Percentiles rank a stretch among this genome's conserved stretches.
phyloP scores from a whole-genome alignment of 2,113 vertebrate species.

The Lichenostomus cassidix region DNA sequence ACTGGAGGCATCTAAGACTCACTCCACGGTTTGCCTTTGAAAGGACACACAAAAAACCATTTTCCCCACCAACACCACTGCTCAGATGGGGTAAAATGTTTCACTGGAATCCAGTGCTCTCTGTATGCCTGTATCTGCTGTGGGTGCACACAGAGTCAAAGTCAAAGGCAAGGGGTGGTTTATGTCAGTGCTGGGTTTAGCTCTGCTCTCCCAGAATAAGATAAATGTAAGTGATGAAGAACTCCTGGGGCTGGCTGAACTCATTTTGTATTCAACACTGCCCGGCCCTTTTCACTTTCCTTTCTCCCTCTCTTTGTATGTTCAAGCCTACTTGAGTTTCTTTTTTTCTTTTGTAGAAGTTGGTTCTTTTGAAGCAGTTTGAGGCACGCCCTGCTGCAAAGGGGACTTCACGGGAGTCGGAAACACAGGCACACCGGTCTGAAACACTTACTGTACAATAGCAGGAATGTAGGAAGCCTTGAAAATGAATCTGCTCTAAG shows the following conservation, averaged over 20 bases:
- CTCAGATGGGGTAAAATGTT: not conserved
- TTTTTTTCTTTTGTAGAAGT: conserved; percentile 88
- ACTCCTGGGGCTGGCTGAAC: conserved; percentile 80
- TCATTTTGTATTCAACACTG: conserved; percentile 84
- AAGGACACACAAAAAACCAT: not conserved
- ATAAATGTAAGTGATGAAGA: conserved; percentile 78
- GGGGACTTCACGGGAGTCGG: conserved; percentile 87
- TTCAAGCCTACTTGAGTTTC: conserved; percentile 90
- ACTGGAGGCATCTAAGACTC: not conserved
- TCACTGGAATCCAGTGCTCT: conserved; percentile 1
- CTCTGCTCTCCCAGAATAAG: conserved; percentile 71
- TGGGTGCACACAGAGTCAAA: conserved; percentile 55
- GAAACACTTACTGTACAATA: conserved; percentile 73
- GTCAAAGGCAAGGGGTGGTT: conserved; percentile 75
- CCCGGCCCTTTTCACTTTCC: conserved; percentile 75
- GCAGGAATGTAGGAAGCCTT: conserved; percentile 52
- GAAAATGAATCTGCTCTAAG: conserved; percentile 19
- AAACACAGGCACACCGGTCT: conserved; percentile 80
- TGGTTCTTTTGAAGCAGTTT: conserved; percentile 89
- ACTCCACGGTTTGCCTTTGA: not conserved
- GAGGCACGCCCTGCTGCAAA: conserved; percentile 88
- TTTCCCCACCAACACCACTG: not conserved
- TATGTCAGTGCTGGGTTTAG: conserved; percentile 63
- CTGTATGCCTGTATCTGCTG: not conserved
- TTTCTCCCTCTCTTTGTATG: conserved; percentile 80